Base-by-base conservation (phyloP, 2,888 invertebrate species). In the Diplolepis rosae region DNA sequence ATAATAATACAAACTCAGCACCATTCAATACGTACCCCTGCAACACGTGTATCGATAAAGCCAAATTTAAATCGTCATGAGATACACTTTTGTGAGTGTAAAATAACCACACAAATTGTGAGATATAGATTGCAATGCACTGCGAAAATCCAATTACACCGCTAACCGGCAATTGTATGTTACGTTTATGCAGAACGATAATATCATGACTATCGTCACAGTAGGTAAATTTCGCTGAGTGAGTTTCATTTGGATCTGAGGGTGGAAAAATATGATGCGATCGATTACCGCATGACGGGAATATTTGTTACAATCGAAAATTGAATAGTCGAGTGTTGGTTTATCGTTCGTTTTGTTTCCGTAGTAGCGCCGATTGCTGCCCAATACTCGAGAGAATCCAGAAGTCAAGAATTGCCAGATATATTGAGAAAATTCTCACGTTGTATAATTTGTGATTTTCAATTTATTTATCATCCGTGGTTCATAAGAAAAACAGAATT, bases 401-500 rank as follows among this genome's bases (percentile, higher is more conserved):
- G 68, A 42, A 76, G 66, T 66, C 65, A 54, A 65, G 65, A 67
- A 52, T 71, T 68, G 56, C 66, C 54, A 51, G 79, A 77, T 76
- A 80, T 80, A 82, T 84, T 84, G 80, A 79, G 79, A 84, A 83
- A 83, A 80, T 79, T 77, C 83, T 84, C 84, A 84, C 84, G 84
- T 84, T 84, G 83, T 82, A 82, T 56, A 56, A 84, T 84, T 82
- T 82, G 81, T 84, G 76, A 84, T 84, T 84, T 84, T 83, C 82
- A 84, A 84, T 84, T 84, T 84, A 84, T 84, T 84, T 84, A 84
- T 82, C 82, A 84, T 81, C 81, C 82, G 82, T 81, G 80, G 80
- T 77, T 77, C 79, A 80, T 74, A 78, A 77, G 71, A 79, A 81
- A 80, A 77, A 73, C 73, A 75, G 72, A 69, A 71, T 72, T 70